Evolutionary conservation across 2,797 vertebrate genomes (phyloP).

Genomic region (Sitta carolinensis): DNA sequence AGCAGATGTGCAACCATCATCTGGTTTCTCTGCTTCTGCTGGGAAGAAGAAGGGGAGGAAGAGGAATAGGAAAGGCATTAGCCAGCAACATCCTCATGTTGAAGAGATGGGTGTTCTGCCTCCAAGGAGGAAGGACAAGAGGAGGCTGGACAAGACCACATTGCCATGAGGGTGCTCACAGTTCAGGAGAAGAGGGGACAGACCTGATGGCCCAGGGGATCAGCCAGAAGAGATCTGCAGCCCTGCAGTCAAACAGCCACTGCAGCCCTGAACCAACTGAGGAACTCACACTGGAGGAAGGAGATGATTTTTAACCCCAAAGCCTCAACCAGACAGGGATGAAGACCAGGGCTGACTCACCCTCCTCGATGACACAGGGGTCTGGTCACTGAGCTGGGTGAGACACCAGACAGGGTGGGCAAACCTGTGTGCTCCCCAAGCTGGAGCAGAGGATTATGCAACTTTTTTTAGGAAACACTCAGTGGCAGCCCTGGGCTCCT

Average conservation of each 20-base stretch:
- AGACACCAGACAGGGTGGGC: background rate
- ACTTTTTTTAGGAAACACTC: background rate
- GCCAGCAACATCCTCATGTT: background rate
- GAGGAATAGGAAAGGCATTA: background rate
- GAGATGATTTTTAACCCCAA: background rate
- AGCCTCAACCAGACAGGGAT: background rate
- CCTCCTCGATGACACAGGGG: background rate
- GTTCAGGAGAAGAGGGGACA: background rate
- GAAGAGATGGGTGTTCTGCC: background rate
- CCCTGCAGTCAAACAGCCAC: background rate
- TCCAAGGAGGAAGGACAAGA: background rate
- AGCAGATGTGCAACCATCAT: constrained; percentile 8
- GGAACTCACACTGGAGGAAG: rapidly evolving
- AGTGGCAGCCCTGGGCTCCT: background rate
- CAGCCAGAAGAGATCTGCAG: background rate
- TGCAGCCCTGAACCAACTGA: background rate
- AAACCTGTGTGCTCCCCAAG: background rate
- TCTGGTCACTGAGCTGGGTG: background rate
- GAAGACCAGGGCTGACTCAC: background rate
- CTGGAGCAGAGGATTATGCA: background rate
- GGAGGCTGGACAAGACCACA: background rate
- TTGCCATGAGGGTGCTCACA: background rate
- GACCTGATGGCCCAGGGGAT: background rate
- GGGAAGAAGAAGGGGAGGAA: background rate
- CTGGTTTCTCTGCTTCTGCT: background rate